These are phyloP conservation scores for Aphyosemion australe DNA, from an alignment of 2,113 vertebrate species.

Conservation along the genomic window DNA sequence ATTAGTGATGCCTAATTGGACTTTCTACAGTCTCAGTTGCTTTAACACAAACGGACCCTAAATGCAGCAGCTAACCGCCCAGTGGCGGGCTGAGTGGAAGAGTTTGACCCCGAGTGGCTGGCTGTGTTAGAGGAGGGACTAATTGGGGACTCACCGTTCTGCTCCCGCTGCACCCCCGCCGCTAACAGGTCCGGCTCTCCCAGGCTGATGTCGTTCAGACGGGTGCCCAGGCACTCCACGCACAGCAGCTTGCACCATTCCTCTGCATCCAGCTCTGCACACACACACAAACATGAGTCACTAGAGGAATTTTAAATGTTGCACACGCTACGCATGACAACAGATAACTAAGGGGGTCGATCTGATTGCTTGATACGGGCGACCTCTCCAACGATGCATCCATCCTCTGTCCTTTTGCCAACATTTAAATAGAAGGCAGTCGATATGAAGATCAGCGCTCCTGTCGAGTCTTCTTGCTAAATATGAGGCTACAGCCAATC, in stretches of 20 bases:
- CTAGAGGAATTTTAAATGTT: conserved; percentile 24
- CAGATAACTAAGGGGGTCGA: conserved; percentile 23
- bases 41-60: conserved; percentile 56
- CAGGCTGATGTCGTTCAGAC: conserved; percentile 97
- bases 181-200: conserved; percentile 98
- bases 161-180: conserved; percentile 95
- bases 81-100: conserved; percentile 42
- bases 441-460: conserved; percentile 21
- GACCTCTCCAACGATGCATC: not conserved
- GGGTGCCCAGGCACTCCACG: conserved; percentile 92
- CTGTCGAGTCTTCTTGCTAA: conserved; percentile 5
- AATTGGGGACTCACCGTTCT: conserved; percentile 90
- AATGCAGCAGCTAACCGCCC: conserved; percentile 33
- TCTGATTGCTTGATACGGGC: conserved; percentile 50
- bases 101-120: conserved; percentile 65
- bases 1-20: conserved; percentile 70
- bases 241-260: conserved; percentile 99
- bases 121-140: conserved; percentile 61
- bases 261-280: conserved; percentile 94
- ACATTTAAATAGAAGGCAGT: conserved; percentile 18
- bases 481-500: not conserved
- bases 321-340: conserved; percentile 8
- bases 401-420: conserved; percentile 16
- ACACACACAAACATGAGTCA: conserved; percentile 22
- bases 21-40: conserved; percentile 54